phyloP scores from a whole-genome alignment of 2,797 vertebrate species.

The Jordanella pulchra region DNA sequence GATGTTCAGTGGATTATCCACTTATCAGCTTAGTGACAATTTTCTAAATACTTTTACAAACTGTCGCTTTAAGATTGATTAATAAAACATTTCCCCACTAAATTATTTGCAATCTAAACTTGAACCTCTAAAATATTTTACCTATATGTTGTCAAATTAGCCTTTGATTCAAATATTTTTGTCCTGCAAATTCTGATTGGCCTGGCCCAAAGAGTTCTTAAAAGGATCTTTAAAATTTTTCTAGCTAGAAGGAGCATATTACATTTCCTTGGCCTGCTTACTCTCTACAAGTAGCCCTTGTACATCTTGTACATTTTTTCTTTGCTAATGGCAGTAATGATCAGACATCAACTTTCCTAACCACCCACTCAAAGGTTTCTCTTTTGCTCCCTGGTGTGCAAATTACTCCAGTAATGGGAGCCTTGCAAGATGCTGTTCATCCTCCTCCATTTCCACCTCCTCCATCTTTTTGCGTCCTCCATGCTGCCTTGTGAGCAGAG shows the following conservation, averaged over 20 bases:
- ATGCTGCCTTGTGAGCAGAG: constrained; percentile 39
- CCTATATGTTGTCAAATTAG: neutral
- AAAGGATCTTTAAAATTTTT: constrained; percentile 28
- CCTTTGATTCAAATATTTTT: constrained; percentile 15
- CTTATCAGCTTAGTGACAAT: no score
- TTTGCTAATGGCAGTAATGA: constrained; percentile 68
- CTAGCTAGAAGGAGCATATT: neutral
- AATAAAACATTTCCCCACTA: neutral
- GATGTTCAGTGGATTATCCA: neutral
- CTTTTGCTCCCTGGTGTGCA: constrained; percentile 61
- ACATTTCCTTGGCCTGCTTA: constrained; percentile 37
- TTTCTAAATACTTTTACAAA: no score
- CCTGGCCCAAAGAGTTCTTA: constrained; percentile 15
- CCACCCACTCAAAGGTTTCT: constrained; percentile 67
- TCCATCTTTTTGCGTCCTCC: constrained; percentile 33
- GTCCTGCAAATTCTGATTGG: constrained; percentile 6
- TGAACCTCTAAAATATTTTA: neutral
- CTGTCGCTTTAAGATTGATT: no score
- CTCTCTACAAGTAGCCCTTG: constrained; percentile 27
- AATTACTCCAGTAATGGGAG: constrained; percentile 74
- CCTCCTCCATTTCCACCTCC: constrained; percentile 45
- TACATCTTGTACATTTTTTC: constrained; percentile 62
- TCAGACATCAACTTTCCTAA: constrained; percentile 53
- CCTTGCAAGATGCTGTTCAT: constrained; percentile 63
- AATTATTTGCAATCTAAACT: neutral